Conservation (phyloP, 2,888 invertebrate genomes). For the Scotopteryx bipunctaria region DNA sequence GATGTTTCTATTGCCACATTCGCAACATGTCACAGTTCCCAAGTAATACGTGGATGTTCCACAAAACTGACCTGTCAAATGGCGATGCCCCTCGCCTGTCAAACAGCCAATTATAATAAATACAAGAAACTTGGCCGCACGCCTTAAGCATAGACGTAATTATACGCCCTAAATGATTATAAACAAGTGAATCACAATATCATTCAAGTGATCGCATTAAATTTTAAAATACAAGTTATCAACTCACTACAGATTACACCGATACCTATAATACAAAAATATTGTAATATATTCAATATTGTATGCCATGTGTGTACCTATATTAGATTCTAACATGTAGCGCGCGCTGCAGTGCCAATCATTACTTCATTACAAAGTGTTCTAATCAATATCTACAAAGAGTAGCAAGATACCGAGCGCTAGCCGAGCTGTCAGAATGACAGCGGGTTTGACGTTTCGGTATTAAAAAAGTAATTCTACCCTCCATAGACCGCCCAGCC, state of each 20-base stretch:
- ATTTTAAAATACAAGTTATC: constrained; percentile 71
- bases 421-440: constrained; percentile 12
- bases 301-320: constrained; percentile 69
- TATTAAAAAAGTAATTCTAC: constrained; percentile 7
- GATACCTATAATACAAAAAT: constrained; percentile 81
- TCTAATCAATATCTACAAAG: constrained; percentile 27
- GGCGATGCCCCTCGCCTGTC: constrained; percentile 26
- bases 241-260: constrained; percentile 78
- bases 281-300: constrained; percentile 67
- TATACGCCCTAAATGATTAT: constrained; percentile 50
- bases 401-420: constrained; percentile 20
- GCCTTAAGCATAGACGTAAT: constrained; percentile 67
- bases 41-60: too few relatives aligned
- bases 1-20: not conserved
- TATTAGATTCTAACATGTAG: constrained; percentile 62
- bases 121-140: constrained; percentile 68
- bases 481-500: constrained; percentile 27
- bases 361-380: constrained; percentile 30
- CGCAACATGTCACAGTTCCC: too few relatives aligned
- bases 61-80: too few relatives aligned
- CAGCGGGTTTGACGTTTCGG: constrained; percentile 13
- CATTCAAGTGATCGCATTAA: constrained; percentile 54
- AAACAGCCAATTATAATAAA: constrained; percentile 23
- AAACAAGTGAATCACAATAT: constrained; percentile 63
- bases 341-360: constrained; percentile 70